Base-by-base conservation (phyloP, 92 coral and sea anemone genomes). In the Montipora capitata region DNA sequence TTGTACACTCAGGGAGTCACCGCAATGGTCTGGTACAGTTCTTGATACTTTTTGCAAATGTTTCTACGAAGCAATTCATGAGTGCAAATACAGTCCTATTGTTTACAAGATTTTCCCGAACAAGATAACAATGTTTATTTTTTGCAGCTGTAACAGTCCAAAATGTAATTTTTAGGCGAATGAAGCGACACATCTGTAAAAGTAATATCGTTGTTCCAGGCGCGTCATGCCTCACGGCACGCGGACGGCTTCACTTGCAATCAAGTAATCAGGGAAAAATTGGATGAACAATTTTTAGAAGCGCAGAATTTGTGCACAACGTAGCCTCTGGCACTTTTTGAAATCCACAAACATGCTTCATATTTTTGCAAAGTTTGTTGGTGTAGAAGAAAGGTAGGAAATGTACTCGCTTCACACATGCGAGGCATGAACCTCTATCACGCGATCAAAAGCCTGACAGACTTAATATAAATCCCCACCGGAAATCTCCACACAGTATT, bases 131-230 rank as follows among this genome's bases (percentile, higher is more conserved):
- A 44, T 20, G 61, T 43, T 73, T 41, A 71, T 83, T 43, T 61
- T 73, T 59, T 71, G 59, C 39, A 35, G 17, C 72, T 61, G 35
- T 27, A 62, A 45, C 52, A 45, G 17, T 51, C 72, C 54, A 82
- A 81, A 81, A 77, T 62, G 13, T 38, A 70, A 66, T 70, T 80
- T 81, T 40, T 71, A 44, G 42, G 42, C 64, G 65, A 14, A 72
- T 27, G 16, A 58, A 63, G 54, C 72, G 74, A 73, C 88, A 90
- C 96, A 93, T 93, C 96, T 93, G 96, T 78, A 90, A 93, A 93
- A 93, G 75, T 76, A 85, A 85, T 85, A 81, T 15, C 5, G 39
- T 68, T 81, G 85, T 48, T 39, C 40, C 45, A 66, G 40, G 77
- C 63, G 67, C 76, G 77, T 63, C 54, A 14, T 65, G 52, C 76